Evolutionary conservation across 2,113 vertebrate genomes (phyloP), one percentile per base, ranked within the genome.

Genomic region (Triplophysa tibetana): DNA sequence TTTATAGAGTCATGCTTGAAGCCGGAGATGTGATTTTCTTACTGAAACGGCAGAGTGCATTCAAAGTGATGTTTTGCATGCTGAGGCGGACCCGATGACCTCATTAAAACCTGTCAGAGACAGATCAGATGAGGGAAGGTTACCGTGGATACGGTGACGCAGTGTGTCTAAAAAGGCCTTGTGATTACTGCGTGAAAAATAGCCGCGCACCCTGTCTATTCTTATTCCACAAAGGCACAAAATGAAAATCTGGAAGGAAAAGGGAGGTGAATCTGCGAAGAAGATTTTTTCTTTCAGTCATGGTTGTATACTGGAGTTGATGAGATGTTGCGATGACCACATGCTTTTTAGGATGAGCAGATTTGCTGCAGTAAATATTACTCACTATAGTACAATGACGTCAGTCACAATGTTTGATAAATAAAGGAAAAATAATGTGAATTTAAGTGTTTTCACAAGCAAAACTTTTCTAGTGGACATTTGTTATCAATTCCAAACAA

Each of bases 21-120:
- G 43, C 65, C n/a, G 50, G 63, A 65, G 38, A 79, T 78, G 50
- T 77, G 72, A 48, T 83, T 80, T 79, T 84, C 58, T 29, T 80
- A 60, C 56, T 17, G 29, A 56, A 29, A 52, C 12, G 41, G 65
- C 63, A 68, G 80, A 84, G 69, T 80, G 69, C 70, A 82, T 70
- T 60, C 63, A 69, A 66, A 75, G 41, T 1, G 62, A 60, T 80
- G 75, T 80, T 83, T 74, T 78, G 79, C 77, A 81, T 81, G 70
- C 81, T 38, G 70, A 78, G 78, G 75, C 65, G 23, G 68, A 69
- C 80, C 81, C 65, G 58, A 73, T 78, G 79, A 79, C 81, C 79
- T 87, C 82, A 87, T 85, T 87, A 83, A 69, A 82, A 70, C 52
- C 78, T 80, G 70, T 73, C 77, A 74, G 72, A 58, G 61, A 66